phyloP scores from a whole-genome alignment of 2,797 vertebrate species.

The Sebastiscus tertius region DNA sequence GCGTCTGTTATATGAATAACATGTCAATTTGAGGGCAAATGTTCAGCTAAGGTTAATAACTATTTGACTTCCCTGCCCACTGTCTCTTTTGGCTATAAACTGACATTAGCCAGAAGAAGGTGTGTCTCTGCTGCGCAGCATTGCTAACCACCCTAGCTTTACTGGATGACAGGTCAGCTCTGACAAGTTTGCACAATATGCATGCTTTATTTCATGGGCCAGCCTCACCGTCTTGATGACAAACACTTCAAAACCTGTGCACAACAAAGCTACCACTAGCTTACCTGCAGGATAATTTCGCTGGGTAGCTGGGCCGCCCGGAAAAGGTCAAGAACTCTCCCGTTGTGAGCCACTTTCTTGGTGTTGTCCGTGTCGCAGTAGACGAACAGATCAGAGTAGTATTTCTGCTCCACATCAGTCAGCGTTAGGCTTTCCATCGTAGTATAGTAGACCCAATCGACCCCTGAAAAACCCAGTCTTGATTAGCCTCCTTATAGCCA shows the following conservation, averaged over 20 bases:
- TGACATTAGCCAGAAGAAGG: conserved; percentile 77
- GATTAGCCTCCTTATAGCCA: conserved; percentile 67
- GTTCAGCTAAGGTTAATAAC: neutral
- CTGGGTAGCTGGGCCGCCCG: conserved; percentile 95
- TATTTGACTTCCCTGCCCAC: conserved; percentile 7
- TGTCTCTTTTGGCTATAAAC: conserved; percentile 40
- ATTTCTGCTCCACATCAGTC: conserved; percentile 96
- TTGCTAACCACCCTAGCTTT: conserved; percentile 59
- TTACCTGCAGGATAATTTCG: conserved; percentile 96
- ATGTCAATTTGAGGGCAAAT: neutral
- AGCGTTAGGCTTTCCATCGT: conserved; percentile 97
- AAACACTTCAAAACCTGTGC: no score
- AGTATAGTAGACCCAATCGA: conserved; percentile 3
- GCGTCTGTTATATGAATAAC: neutral
- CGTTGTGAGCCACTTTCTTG: conserved; percentile 96
- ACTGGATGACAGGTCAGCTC: conserved; percentile 42
- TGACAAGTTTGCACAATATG: conserved; percentile 12
- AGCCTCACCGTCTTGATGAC: neutral
- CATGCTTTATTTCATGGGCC: neutral
- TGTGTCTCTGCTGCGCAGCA: conserved; percentile 76
- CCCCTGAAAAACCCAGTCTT: conserved; percentile 50
- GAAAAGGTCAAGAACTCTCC: conserved; percentile 95
- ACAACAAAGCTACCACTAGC: neutral
- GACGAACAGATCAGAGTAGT: conserved; percentile 95
- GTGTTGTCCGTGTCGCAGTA: conserved; percentile 99